Evolutionary conservation across 2,888 invertebrate species (phyloP), one percentile per base, ranked within the genome.

Genomic region (Tachina fera): DNA sequence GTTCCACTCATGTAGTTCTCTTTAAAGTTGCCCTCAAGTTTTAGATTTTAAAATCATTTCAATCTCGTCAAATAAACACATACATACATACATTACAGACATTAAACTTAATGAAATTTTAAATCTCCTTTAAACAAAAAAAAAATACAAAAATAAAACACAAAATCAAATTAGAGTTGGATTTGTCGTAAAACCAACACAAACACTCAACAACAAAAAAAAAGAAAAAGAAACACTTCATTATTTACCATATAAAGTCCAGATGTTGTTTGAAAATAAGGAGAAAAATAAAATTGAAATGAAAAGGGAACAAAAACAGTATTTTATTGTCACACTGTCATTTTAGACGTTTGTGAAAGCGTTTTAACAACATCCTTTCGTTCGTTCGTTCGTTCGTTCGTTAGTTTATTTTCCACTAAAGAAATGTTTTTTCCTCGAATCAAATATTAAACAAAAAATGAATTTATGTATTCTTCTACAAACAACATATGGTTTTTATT

Each of bases 401-500:
- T 16, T n/a, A 16, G 41, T 16, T 19, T n/a, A 10, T 61, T 60
- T 14, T 39, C 9, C 16, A 19, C 19, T 10, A 16, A 9, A 19
- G 53, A 53, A 53, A n/a, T 19, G 67, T 68, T 45, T 63, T 16
- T 16, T 61, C 19, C 63, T n/a, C 31, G 31, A 14, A 9, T 49
- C 22, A 31, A 67, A 49, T 68, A 22, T 72, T 58, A 47, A 72
- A 70, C 31, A n/a, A 14, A 51, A 53, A 56, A 63, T 75, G 43
- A 45, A 53, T 67, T 84, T 70, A 14, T 41, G 19, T 19, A 16
- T 68, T 61, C 14, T 22, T 47, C 43, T 58, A 11, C 16, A 47
- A 75, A 75, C 56, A 79, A 70, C 82, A 83, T 78, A 83, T 83
- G 78, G 70, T 67, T 72, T 83, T 82, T 82, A 72, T 85, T 85